A percentile compares a stretch with the other conserved stretches of the same genome.
Conservation (phyloP, 2,113 vertebrate species). For the Laterallus jamaicensis region DNA sequence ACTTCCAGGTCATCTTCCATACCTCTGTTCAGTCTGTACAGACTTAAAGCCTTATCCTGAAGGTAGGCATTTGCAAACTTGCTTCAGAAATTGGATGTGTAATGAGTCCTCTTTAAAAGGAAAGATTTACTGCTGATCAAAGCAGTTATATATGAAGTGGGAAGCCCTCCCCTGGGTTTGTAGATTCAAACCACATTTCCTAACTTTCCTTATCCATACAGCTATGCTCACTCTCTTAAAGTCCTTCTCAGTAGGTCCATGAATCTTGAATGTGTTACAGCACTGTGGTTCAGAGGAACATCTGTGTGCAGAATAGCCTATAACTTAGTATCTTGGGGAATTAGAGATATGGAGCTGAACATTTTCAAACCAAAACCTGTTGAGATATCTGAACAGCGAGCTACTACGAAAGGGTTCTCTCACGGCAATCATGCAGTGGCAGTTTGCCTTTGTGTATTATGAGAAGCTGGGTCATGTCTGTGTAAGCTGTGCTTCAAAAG, state of each 20-base stretch:
- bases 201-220: neutral
- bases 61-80: neutral
- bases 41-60: neutral
- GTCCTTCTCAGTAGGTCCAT: neutral
- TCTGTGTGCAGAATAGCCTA: neutral
- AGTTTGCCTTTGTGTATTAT: neutral
- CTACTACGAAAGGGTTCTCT: neutral
- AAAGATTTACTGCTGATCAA: neutral
- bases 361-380: neutral
- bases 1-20: neutral
- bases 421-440: no score
- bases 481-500: neutral
- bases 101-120: neutral
- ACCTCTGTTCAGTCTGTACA: neutral
- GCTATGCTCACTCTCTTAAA: neutral
- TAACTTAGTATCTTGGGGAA: neutral
- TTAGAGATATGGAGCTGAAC: neutral
- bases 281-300: neutral
- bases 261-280: neutral
- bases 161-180: neutral
- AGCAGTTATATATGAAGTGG: neutral
- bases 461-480: neutral
- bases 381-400: neutral
- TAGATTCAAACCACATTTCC: constrained; percentile 25
- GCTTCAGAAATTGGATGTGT: neutral